These are phyloP conservation scores for Glaucopsyche alexis DNA, from an alignment of 2,888 invertebrate species.

Conservation along the genomic window DNA sequence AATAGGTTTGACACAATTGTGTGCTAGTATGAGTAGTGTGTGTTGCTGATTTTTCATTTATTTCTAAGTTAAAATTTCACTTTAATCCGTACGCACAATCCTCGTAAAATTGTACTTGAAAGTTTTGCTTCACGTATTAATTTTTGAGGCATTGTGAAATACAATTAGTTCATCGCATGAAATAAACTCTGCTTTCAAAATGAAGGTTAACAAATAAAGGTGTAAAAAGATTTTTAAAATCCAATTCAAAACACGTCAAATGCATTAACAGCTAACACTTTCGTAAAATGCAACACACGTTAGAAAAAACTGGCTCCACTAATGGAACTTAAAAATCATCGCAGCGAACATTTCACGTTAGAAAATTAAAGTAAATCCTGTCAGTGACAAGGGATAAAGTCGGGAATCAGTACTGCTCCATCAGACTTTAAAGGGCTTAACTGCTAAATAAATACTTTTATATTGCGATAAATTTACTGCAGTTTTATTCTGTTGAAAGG, in stretches of 20 bases:
- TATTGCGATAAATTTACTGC: slow-evolving; percentile 16
- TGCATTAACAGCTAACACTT: background rate
- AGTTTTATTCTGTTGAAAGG: background rate
- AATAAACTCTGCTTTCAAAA: too few species aligned
- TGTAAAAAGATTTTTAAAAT: background rate
- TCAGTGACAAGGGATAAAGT: slow-evolving; percentile 40
- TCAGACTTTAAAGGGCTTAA: slow-evolving; percentile 52
- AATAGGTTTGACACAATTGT: too few species aligned
- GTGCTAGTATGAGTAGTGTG: too few species aligned
- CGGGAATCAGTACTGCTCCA: slow-evolving; percentile 44
- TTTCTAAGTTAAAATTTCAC: too few species aligned
- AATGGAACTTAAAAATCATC: slow-evolving; percentile 33
- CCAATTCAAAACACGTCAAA: background rate
- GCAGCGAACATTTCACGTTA: slow-evolving; percentile 38
- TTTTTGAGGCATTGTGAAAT: too few species aligned
- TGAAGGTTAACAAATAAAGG: too few species aligned
- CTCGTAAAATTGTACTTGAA: too few species aligned
- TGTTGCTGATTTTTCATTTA: too few species aligned
- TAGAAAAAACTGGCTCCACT: background rate
- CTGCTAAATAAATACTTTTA: slow-evolving; percentile 39
- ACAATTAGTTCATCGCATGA: too few species aligned
- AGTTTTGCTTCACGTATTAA: too few species aligned
- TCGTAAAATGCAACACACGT: slow-evolving; percentile 9
- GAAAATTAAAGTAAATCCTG: slow-evolving; percentile 42
- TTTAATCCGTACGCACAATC: too few species aligned